Conservation (phyloP, 1,140 invertebrate species). For the Aphaenogaster rudis region DNA sequence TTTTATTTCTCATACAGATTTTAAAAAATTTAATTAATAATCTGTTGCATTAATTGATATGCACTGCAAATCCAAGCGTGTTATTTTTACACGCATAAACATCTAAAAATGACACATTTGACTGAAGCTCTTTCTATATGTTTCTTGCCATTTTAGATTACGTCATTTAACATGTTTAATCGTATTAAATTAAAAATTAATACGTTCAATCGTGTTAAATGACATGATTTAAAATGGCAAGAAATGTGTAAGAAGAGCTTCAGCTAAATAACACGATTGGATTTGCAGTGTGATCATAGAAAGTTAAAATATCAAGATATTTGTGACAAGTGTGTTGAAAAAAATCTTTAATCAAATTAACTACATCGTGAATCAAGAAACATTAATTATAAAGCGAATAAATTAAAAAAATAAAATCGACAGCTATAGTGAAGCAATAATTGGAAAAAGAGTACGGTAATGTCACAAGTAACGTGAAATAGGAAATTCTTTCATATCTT, state of each 20-base stretch:
- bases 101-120: no score
- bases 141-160: no score
- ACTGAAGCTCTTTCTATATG: no score
- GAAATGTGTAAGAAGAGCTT: no score
- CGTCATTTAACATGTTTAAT: no score
- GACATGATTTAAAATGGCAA: no score
- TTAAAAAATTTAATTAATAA: conserved; percentile 3
- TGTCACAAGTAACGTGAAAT: neutral
- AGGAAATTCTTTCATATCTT: conserved; percentile 3
- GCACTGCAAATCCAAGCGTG: no score
- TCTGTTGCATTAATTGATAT: neutral
- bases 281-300: neutral
- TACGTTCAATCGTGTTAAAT: no score
- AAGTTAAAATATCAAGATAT: neutral
- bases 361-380: neutral
- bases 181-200: no score
- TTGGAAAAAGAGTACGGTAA: neutral
- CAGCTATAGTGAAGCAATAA: neutral
- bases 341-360: conserved; percentile 4
- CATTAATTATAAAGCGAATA: conserved; percentile 6
- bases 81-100: no score
- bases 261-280: no score
- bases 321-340: neutral
- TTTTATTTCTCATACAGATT: neutral
- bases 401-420: conserved; percentile 5